Evolutionary conservation across 2,797 vertebrate genomes (phyloP), one percentile per base, ranked within the genome.

Genomic region (Sibirionetta formosa): DNA sequence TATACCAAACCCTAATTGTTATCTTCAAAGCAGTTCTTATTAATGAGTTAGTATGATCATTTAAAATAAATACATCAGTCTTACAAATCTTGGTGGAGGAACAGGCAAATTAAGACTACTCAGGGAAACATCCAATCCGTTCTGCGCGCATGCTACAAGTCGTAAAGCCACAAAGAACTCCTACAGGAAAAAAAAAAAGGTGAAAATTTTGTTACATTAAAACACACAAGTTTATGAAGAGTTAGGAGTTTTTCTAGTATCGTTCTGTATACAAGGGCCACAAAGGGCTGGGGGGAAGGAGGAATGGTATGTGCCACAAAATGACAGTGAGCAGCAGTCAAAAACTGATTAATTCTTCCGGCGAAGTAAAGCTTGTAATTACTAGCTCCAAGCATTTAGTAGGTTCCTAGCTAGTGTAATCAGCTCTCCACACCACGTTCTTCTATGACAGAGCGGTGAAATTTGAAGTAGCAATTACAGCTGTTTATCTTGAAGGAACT

Each of bases 11-110:
- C 9, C 40, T 69, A 82, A 48, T 12, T 35, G 38, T 51, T 79
- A 33, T 53, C 20, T 78, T 66, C 36, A 88, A 91, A 92, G 61
- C 29, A 72, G 29, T 24, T 83, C 40, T 91, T 85, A 58, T 16
- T 50, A 89, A n/a, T 58, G 14, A 84, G 24, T 22, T 44, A 7
- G 11, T 48, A 68, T 1, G 14, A 77, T 82, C 40, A 77, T 40
- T 87, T 57, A 40, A 82, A 91, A 83, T 35, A 53, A 17, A 29
- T 31, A 31, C 31, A 54, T 27, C 27, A 94, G 73, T 98, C 99
- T 99, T 98, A 99, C 99, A 99, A 99, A 99, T 99, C 99, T 99
- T 54, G 99, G 99, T 63, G 99, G 98, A 96, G 99, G 99, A 97
- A 99, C 99, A 91, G 99, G 97, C 95, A 98, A 97, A 88, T 98